Evolutionary conservation across 30 jellyfish, hydroid and myxozoan species (phyloP).

Genomic region (Aurelia sp.): DNA sequence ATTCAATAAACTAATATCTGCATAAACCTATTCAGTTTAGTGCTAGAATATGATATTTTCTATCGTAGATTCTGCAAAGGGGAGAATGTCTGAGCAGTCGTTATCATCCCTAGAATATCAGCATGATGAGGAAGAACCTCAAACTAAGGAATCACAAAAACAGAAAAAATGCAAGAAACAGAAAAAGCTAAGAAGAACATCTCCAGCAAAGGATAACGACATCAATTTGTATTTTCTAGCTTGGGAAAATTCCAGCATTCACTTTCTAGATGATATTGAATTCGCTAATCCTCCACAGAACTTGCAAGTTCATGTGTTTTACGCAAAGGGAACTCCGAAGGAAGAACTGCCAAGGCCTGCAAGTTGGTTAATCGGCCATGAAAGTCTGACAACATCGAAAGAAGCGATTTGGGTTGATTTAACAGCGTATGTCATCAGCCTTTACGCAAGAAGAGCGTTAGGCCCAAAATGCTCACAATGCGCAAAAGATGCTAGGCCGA

Average conservation of each 20-base stretch:
- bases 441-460: conserved; percentile 67
- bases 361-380: conserved; percentile 71
- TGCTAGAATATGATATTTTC: no score
- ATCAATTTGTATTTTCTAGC: conserved; percentile 32
- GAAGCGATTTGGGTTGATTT: conserved; percentile 92
- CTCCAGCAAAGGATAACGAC: background rate
- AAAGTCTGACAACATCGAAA: conserved; percentile 70
- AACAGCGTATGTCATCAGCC: conserved; percentile 74
- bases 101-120: no score
- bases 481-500: conserved; percentile 40
- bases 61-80: no score
- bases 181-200: background rate
- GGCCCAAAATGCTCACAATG: conserved; percentile 9
- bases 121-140: no score
- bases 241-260: conserved; percentile 51
- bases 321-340: conserved; percentile 32
- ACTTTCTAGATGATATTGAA: conserved; percentile 29
- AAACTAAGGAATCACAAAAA: background rate
- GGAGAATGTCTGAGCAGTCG: no score
- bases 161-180: background rate
- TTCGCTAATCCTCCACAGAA: conserved; percentile 24
- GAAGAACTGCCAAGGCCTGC: conserved; percentile 40
- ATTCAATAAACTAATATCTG: no score
- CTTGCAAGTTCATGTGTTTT: conserved; percentile 51
- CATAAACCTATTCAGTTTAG: no score